These are phyloP conservation scores for Epizoanthus stellaris DNA, from an alignment of 92 coral and sea anemone genomes.

Conservation along the genomic window DNA sequence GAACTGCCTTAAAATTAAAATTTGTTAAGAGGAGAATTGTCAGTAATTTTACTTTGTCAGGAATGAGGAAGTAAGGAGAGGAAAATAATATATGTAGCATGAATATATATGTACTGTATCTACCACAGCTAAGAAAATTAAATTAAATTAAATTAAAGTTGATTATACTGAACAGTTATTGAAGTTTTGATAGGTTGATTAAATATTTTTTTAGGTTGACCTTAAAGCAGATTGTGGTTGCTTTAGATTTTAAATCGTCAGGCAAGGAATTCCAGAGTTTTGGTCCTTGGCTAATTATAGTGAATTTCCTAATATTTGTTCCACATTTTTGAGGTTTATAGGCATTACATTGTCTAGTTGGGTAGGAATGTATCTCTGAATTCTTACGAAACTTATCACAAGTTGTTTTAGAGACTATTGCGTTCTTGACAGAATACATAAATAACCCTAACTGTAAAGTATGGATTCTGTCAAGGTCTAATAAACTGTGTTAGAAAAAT, in stretches of 20 bases:
- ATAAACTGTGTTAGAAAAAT: too few relatives aligned
- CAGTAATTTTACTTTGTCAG: background rate
- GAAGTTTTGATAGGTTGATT: background rate
- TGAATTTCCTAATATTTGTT: constrained; percentile 1
- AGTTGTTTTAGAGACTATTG: background rate
- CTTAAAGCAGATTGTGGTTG: background rate
- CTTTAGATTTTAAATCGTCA: background rate
- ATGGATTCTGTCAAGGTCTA: background rate
- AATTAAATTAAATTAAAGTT: too few relatives aligned
- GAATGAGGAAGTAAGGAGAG: background rate
- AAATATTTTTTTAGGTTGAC: too few relatives aligned
- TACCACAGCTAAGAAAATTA: too few relatives aligned
- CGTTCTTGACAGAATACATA: background rate
- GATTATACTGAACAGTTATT: too few relatives aligned
- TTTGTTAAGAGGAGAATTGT: background rate
- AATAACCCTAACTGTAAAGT: background rate
- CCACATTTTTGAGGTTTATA: background rate
- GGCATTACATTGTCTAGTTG: background rate
- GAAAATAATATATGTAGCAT: too few relatives aligned
- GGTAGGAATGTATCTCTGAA: background rate
- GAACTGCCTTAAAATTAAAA: background rate
- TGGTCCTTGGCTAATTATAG: background rate
- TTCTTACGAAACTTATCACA: background rate
- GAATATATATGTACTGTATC: too few relatives aligned
- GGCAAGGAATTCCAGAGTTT: background rate